Conservation (phyloP, 2,113 vertebrate genomes). For the Gallinago paraguaiae region DNA sequence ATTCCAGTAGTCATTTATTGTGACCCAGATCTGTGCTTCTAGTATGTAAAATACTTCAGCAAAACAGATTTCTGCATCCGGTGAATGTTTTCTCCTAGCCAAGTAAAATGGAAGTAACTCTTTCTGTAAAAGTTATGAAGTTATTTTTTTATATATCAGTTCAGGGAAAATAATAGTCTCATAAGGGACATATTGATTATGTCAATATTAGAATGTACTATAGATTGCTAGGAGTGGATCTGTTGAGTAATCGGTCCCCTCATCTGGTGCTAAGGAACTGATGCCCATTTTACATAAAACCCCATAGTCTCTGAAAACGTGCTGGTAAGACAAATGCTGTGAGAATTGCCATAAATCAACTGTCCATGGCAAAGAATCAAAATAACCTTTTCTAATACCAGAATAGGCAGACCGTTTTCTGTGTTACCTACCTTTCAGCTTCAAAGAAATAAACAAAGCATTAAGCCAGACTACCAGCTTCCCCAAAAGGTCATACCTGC, state of each 20-base stretch:
- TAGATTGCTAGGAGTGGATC: neutral
- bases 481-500: slow-evolving; percentile 27
- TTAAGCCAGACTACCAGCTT: neutral
- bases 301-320: neutral
- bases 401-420: neutral
- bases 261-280: neutral
- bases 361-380: neutral
- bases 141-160: neutral
- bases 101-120: neutral
- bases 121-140: neutral
- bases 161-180: neutral
- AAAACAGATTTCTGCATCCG: neutral
- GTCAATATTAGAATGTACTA: neutral
- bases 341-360: neutral
- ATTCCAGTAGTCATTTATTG: neutral
- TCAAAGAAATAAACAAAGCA: slow-evolving; percentile 32
- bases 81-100: neutral
- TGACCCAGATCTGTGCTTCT: neutral
- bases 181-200: neutral
- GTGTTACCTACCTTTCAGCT: neutral
- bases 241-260: neutral
- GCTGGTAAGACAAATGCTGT: neutral
- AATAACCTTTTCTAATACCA: neutral
- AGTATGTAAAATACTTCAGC: neutral
- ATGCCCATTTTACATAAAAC: neutral